These are phyloP conservation scores for Atta cephalotes DNA, from an alignment of 1,140 invertebrate genomes.

Conservation along the genomic window DNA sequence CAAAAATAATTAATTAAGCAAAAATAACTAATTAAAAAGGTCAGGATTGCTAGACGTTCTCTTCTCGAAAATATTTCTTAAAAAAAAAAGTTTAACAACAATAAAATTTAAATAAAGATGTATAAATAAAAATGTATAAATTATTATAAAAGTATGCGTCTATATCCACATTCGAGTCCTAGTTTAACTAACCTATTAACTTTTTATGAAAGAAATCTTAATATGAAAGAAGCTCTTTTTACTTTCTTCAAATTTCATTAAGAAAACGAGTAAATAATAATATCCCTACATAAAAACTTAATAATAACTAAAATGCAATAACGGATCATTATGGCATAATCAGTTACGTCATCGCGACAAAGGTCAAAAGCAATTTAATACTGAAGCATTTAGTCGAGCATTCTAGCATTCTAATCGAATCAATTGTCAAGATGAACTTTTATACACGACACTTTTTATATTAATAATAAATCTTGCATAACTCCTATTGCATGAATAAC, in stretches of 20 bases:
- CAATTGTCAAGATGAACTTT: not conserved
- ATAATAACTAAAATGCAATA: not conserved
- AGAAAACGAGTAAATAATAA: not conserved
- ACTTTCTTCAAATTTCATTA: not conserved
- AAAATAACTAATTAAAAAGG: constrained; percentile 8
- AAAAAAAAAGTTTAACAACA: not conserved
- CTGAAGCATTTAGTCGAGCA: not conserved
- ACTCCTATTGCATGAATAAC: not conserved
- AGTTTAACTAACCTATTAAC: not conserved
- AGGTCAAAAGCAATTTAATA: not conserved
- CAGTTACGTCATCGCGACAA: not conserved
- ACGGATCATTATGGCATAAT: not conserved
- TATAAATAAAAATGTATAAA: not conserved
- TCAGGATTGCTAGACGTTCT: not conserved
- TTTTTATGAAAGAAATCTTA: not conserved
- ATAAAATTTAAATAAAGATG: not conserved
- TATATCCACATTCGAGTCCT: not conserved
- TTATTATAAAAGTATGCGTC: not conserved
- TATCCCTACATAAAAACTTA: not conserved
- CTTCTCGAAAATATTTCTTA: not conserved
- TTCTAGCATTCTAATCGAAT: not conserved
- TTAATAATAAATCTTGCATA: not conserved
- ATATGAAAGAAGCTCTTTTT: not conserved
- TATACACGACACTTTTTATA: not conserved
- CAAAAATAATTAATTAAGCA: constrained; percentile 8